phyloP scores from a whole-genome alignment of 2,113 vertebrate genomes.

The Platycercus adscitus region DNA sequence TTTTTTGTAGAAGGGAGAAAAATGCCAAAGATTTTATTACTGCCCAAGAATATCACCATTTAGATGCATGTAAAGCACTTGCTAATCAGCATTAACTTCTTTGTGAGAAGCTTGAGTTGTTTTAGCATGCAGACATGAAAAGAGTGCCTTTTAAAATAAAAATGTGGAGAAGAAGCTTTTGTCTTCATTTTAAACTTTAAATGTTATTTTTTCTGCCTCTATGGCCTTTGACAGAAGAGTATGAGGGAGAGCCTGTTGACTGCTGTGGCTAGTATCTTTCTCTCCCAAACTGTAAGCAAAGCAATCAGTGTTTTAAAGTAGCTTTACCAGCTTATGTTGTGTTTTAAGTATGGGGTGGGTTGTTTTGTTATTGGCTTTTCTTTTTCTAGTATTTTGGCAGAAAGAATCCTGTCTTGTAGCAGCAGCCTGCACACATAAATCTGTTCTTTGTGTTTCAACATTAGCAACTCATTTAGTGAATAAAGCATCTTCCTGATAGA shows the following conservation, averaged over 20 bases:
- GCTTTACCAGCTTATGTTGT: not conserved
- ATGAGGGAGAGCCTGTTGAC: not conserved
- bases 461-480: not conserved
- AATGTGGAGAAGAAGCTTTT: not conserved
- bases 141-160: not conserved
- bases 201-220: not conserved
- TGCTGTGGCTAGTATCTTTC: not conserved
- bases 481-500: not conserved
- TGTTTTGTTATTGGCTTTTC: not conserved
- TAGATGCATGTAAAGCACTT: not conserved
- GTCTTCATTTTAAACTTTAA: not conserved
- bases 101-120: not conserved
- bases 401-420: not conserved
- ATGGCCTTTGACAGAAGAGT: not conserved
- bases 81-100: not conserved
- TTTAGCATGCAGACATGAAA: not conserved
- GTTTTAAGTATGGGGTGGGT: not conserved
- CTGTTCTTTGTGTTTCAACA: accelerated
- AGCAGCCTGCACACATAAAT: not conserved
- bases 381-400: not conserved
- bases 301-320: not conserved
- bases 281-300: not conserved
- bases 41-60: not conserved
- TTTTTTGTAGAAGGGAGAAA: not conserved
- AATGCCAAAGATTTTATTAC: not conserved